Evolutionary conservation across 1,140 invertebrate species (phyloP).

Genomic region (Eciton burchellii): DNA sequence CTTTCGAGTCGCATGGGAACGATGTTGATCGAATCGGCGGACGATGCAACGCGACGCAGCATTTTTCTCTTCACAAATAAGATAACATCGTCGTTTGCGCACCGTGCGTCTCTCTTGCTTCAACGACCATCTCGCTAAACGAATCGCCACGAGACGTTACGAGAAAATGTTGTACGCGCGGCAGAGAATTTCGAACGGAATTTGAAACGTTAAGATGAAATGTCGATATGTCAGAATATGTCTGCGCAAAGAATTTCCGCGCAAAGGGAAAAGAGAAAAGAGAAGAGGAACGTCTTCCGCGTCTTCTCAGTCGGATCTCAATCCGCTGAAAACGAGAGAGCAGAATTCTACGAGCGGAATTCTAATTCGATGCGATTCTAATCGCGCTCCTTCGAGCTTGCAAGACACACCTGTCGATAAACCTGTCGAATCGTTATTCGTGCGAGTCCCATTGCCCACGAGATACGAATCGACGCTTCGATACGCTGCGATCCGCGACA

Average conservation of each 20-base stretch:
- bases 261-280: no score
- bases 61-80: constrained; percentile 40
- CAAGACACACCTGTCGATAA: constrained; percentile 72
- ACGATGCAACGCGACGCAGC: background rate
- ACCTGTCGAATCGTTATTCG: constrained; percentile 51
- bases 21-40: constrained; percentile 28
- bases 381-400: constrained; percentile 59
- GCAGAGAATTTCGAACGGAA: no score
- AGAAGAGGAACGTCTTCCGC: no score
- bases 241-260: no score
- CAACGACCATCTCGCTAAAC: no score
- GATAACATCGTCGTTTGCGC: no score
- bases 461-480: constrained; percentile 39
- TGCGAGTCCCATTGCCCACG: constrained; percentile 66
- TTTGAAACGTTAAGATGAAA: background rate
- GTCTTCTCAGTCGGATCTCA: no score
- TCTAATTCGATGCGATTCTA: constrained; percentile 59
- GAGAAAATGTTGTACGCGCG: no score
- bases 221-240: no score
- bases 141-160: no score
- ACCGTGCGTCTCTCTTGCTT: no score
- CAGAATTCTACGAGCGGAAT: constrained; percentile 69
- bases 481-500: constrained; percentile 54
- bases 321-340: no score
- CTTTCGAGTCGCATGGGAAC: constrained; percentile 28